phyloP scores from a whole-genome alignment of 1,140 invertebrate genomes.

The Onthophagus taurus region DNA sequence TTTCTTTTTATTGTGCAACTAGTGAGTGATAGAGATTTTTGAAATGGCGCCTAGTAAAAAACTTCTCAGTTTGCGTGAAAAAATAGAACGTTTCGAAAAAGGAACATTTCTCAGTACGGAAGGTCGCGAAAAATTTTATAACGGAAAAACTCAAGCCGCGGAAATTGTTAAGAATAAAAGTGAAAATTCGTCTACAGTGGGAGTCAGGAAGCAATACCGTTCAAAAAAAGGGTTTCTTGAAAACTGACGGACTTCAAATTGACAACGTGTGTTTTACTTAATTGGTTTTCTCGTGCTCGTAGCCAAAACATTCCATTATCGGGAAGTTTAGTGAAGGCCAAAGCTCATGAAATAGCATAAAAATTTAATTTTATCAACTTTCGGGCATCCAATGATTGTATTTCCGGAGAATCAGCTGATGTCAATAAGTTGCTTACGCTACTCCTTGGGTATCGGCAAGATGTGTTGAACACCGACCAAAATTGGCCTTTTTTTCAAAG shows the following conservation, averaged over 20 bases:
- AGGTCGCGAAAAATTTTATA: slow-evolving; percentile 21
- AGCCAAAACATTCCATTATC: slow-evolving; percentile 30
- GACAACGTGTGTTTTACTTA: slow-evolving; percentile 16
- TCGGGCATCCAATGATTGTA: slow-evolving; percentile 35
- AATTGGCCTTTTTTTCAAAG: slow-evolving; percentile 15
- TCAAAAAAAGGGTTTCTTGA: slow-evolving; percentile 13
- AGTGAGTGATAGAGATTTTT: no score
- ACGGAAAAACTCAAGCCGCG: slow-evolving; percentile 19
- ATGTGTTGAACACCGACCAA: slow-evolving; percentile 20
- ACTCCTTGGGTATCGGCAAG: slow-evolving; percentile 10
- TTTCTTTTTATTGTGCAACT: slow-evolving; percentile 1
- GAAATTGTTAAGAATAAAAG: slow-evolving; percentile 18
- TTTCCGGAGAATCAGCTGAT: slow-evolving; percentile 16
- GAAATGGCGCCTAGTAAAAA: slow-evolving; percentile 14
- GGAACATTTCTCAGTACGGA: slow-evolving; percentile 14
- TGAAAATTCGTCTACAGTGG: slow-evolving; percentile 13
- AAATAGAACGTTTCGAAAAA: slow-evolving; percentile 18
- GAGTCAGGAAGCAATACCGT: slow-evolving; percentile 15
- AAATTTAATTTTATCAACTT: slow-evolving; percentile 29
- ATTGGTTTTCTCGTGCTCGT: slow-evolving; percentile 32
- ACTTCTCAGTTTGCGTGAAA: slow-evolving; percentile 16
- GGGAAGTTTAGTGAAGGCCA: slow-evolving; percentile 26
- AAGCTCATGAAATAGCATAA: slow-evolving; percentile 29
- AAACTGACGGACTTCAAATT: slow-evolving; percentile 11
- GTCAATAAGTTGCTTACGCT: slow-evolving; percentile 18